Base-by-base conservation (phyloP, 1,140 invertebrate genomes). In the Phymorhynchus buccinoides region DNA sequence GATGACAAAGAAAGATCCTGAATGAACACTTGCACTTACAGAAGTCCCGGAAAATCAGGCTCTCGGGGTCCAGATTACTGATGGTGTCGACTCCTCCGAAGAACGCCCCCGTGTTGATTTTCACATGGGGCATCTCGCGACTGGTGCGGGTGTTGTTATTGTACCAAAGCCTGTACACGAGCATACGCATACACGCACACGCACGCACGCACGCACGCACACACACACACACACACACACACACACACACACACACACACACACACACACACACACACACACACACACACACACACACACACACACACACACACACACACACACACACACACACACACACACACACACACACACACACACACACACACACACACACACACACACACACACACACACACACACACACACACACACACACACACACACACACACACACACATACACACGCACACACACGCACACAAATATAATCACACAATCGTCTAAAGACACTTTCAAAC, bases 171-270 rank as follows among this genome's bases (percentile, higher is more conserved):
- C 37, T 78, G 27, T 12, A 44, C 16, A n/a, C 30, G 42, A 42
- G 30, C 35, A n/a, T 32, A 78, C 32, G 30, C 71, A 75, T 7
- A 35, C 32, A 75, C 71, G 37, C 16, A 75, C 71, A 75, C 71
- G 37, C 16, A 75, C 71, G 30, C 71, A 75, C 37, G 14, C 71
- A 35, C 9, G 22, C 41, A 42, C 22, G 39, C 78, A 80, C 32
- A 75, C 71, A 75, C 62, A 41, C 39, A 75, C 39, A 41, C 32
- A 75, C 32, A 75, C 71, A 41, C 71, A 75, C 71, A 75, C 71
- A 75, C 71, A 75, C 71, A 75, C 71, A 75, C 71, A 75, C 39
- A 42, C 75, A 42, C 75, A 42, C 75, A 52, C 42, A 84, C 71
- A 52, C 42, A 18, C 48, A 77, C 56, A 48, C 30, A n/a, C 48